phyloP scores from a whole-genome alignment of 2,113 vertebrate species.

The Okapia johnstoni region DNA sequence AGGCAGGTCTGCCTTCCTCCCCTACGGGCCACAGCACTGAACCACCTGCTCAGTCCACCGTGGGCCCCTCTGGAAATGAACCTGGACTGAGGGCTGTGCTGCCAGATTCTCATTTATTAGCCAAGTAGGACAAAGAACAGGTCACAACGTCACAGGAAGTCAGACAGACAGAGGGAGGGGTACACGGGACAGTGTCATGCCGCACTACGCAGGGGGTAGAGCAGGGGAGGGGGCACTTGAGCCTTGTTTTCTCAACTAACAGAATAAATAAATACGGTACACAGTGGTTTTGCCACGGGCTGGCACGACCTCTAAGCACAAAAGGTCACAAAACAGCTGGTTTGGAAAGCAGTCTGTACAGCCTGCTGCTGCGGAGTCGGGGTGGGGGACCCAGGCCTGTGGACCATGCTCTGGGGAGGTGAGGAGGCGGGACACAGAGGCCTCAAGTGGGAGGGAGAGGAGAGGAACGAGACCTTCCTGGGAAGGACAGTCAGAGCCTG shows the following conservation, averaged over 20 bases:
- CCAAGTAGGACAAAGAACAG: conserved; percentile 79
- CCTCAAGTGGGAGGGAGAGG: background rate
- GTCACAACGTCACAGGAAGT: conserved; percentile 82
- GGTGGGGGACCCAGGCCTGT: background rate
- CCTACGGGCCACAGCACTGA: background rate
- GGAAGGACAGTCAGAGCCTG: background rate
- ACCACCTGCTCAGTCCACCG: background rate
- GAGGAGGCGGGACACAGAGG: background rate
- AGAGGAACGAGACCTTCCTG: background rate
- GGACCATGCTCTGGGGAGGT: background rate
- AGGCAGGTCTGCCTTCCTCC: background rate
- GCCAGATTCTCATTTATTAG: conserved; percentile 80
- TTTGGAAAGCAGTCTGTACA: conserved; percentile 77
- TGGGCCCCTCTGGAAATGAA: conserved; percentile 25
- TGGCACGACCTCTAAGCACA: conserved; percentile 81
- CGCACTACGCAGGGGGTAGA: conserved; percentile 36
- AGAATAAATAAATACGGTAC: conserved; percentile 87
- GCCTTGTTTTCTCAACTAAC: conserved; percentile 76
- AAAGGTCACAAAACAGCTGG: conserved; percentile 80
- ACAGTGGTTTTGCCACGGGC: conserved; percentile 69
- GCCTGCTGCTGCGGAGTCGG: background rate
- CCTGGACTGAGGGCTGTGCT: conserved; percentile 22
- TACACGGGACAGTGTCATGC: conserved; percentile 80
- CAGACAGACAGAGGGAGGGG: conserved; percentile 73
- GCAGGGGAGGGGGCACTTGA: background rate